Conservation (phyloP, 2,113 vertebrate species). For the Ptilonorhynchus violaceus region DNA sequence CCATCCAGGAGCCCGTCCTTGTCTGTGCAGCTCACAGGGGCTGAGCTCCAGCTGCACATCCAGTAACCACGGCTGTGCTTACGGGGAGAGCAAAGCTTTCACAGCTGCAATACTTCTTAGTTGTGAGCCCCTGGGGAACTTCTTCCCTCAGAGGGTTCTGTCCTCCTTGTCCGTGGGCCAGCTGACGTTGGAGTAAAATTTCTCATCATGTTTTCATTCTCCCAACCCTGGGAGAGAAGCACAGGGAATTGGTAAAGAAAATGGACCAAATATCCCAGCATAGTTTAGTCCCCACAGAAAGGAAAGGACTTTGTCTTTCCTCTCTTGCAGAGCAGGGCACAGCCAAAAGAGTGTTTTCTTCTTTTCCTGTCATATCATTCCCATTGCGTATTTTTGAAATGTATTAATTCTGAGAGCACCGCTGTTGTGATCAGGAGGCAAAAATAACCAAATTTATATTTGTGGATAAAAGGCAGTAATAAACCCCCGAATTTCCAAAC, state of each 20-base stretch:
- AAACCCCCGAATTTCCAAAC: not conserved
- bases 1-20: not conserved
- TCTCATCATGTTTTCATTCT: constrained; percentile 24
- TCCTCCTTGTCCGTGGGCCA: constrained; percentile 25
- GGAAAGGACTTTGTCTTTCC: not conserved
- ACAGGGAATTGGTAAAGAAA: not conserved
- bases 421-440: not conserved
- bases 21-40: not conserved
- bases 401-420: not conserved
- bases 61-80: not conserved
- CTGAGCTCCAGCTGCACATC: not conserved
- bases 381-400: not conserved
- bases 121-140: constrained; percentile 37
- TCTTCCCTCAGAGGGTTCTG: constrained; percentile 31
- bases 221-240: constrained; percentile 19
- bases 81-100: not conserved
- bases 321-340: not conserved
- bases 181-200: constrained; percentile 14
- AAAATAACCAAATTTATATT: constrained; percentile 4
- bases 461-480: constrained; percentile 11
- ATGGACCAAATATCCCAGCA: not conserved
- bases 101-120: constrained; percentile 17
- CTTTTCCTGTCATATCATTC: not conserved
- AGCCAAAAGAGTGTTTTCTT: not conserved
- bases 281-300: not conserved